Base-by-base conservation (phyloP, 2,888 invertebrate genomes). In the Bellardia bayeri region DNA sequence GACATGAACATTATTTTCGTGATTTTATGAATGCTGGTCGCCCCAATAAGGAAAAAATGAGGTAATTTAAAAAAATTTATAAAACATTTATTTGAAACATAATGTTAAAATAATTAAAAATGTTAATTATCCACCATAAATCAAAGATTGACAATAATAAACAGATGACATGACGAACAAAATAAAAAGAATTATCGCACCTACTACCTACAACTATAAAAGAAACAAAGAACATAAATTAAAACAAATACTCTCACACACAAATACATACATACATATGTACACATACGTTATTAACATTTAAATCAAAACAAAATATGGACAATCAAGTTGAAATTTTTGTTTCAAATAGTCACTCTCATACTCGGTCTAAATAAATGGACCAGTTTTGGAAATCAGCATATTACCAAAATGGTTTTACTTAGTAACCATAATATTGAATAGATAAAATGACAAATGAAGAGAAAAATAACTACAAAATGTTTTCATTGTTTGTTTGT, bases 101-200 rank as follows among this genome's bases (percentile, higher is more conserved):
- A 90, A 91, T 92, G 91, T 92, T 90, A 89, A 90, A 90, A 91
- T 91, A 92, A 92, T 92, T 92, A 92, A 92, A 92, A 92, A 92
- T 92, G 92, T 92, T 92, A 92, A 92, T 92, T 91, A 90, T 90
- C 54, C 87, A 89, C 89, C 90, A 92, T 92, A 92, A 92, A 92
- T 92, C 92, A 92, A 90, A 89, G 82, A 69, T 72, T 74, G 68
- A 56, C 61, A 61, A 63, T 56, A 69, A 51, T 54, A 40, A 49
- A 82, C 49, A n/a, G 56, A 56, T 79, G 49, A 66, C 49, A 42
- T 42, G 56, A 56, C 6, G 9, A 13, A 71, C 71, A 78, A 42
- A 64, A 56, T 3, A 40, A 68, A 37, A 33, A 71, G 16, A 66
- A 68, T 66, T 74, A 84, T 68, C 63, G 49, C 16, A 68, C 51